Evolutionary conservation across 2,113 vertebrate genomes (phyloP).

Genomic region (Rhea pennata): DNA sequence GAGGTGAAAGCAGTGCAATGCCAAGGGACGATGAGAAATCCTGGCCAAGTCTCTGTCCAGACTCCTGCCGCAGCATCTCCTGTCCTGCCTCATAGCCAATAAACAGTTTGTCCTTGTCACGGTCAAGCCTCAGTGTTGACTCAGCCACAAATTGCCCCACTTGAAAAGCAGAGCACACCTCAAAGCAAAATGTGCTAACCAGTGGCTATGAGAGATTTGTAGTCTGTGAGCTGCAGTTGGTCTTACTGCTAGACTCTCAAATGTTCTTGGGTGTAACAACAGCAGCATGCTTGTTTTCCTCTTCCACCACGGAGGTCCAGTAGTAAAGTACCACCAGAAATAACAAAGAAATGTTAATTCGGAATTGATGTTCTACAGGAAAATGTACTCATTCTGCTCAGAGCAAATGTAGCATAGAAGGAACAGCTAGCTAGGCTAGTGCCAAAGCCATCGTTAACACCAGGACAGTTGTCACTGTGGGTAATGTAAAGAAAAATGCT

Average conservation of each 20-base stretch:
- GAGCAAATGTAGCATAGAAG: neutral
- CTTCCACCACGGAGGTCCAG: rapidly evolving
- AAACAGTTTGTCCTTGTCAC: neutral
- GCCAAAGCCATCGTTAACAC: neutral
- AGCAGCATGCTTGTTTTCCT: rapidly evolving
- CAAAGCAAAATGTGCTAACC: neutral
- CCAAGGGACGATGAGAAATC: neutral
- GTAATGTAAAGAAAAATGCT: neutral
- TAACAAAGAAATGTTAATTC: rapidly evolving
- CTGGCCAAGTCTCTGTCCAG: neutral
- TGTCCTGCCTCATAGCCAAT: neutral
- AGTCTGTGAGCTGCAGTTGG: neutral
- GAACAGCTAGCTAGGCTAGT: neutral
- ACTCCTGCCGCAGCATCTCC: neutral
- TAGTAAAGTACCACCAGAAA: neutral
- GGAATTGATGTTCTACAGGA: neutral
- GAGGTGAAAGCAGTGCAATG: neutral
- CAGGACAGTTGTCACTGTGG: neutral
- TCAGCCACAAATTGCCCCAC: neutral
- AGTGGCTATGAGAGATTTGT: neutral
- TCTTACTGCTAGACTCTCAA: neutral
- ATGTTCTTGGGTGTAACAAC: neutral
- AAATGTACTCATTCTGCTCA: neutral
- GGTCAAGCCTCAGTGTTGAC: neutral
- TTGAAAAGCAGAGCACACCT: neutral